Base-by-base conservation (phyloP, 2,888 invertebrate species). In the Urechis unicinctus region DNA sequence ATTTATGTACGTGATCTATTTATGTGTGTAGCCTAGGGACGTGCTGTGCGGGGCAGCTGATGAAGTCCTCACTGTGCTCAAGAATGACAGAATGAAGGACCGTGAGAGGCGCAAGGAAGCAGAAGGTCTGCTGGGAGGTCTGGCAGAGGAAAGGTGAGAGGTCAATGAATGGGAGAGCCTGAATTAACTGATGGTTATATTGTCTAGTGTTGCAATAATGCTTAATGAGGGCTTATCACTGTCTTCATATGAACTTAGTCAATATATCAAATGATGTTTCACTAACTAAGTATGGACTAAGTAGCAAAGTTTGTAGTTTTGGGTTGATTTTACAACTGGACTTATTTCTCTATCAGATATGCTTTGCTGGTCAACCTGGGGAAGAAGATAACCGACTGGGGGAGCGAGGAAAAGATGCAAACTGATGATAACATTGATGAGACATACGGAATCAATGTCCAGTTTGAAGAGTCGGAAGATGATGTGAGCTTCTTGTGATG, bases 11-110 rank as follows among this genome's bases (percentile, higher is more conserved):
- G n/a, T n/a, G n/a, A n/a, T n/a, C n/a, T n/a, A n/a, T n/a, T n/a
- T n/a, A n/a, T n/a, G n/a, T n/a, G n/a, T n/a, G n/a, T n/a, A n/a
- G 81, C 95, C 97, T 0, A 82, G 95, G 55, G 97, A 98, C 78
- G 89, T 99, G 63, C 79, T 98, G 29, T 96, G 96, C 75, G 98
- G 97, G 31, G 96, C 98, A 6, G 97, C 96, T n/a, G 98, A 99
- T 81, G 98, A 99, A 84, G 93, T 98, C 0, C 80, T 97, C 36
- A 85, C 89, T 0, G 91, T 92, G 0, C 80, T 99, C 28, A 99
- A 99, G 79, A 95, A 94, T 79, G 97, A 98, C 63, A 86, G 88
- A 64, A 78, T 94, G 53, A 92, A 94, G 75, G 97, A 98, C 70
- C 87, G 87, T 36, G 95, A 96, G 62, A 88, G 89, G 74, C 95